Base-by-base conservation (phyloP, 2,888 invertebrate species). In the Taenaris catops region DNA sequence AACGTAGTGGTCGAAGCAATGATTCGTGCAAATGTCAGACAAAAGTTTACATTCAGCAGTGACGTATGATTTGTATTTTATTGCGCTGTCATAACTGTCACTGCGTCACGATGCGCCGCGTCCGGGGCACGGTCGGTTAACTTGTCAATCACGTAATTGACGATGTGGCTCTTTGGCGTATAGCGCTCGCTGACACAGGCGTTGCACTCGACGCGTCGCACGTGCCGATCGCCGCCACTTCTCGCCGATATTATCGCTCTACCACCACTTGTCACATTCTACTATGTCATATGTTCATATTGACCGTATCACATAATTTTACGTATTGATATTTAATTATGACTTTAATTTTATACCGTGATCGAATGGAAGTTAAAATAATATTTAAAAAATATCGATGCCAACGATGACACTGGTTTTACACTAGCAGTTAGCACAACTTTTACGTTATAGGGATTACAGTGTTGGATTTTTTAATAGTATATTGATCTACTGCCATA, bases 191-290 rank as follows among this genome's bases (percentile, higher is more conserved):
- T 58, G 58, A 58, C 75, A 61, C 68, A 69, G 73, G 62, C 56
- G 51, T 45, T 49, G 55, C 68, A 65, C 80, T 78, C 60, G 66
- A 73, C 59, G 60, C 52, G 59, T 47, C 73, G 81, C 76, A 69
- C 83, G 80, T 83, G 81, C 80, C 83, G 76, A 80, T 80, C 78
- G 65, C 64, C 58, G 61, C 64, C 73, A 69, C 81, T 79, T 60
- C 48, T 55, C 51, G 38, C 43, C 55, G 79, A 78, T 80, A 69
- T 61, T 68, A 76, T 79, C 76, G 60, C 61, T 50, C 51, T 44
- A 48, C 41, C 48, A 34, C 45, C 38, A 49, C 50, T 50, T 49
- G 49, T 46, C 44, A 49, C 46, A 35, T 45, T 39, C 46, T 41
- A 37, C 29, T 23, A 28, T 36, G 25, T 16, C 32, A 20, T 38